Evolutionary conservation across 1,140 invertebrate genomes (phyloP).

Genomic region (Coelopa frigida): DNA sequence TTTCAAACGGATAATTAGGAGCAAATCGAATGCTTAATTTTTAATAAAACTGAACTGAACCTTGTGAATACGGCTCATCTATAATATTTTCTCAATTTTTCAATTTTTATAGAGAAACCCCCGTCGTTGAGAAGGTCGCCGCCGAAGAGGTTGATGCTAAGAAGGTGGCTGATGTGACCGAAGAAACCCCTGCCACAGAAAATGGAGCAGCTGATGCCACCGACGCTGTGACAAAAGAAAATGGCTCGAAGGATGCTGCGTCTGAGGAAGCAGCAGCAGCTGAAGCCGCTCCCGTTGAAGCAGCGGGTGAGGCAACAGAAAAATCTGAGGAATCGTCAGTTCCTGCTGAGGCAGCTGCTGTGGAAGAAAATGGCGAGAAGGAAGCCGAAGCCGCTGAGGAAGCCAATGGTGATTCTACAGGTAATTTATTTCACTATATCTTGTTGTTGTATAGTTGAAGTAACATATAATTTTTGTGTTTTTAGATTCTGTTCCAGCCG

Average conservation of each 20-base stretch:
- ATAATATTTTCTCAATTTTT: background rate
- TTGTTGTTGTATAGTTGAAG: background rate
- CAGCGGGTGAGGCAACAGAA: constrained; percentile 18
- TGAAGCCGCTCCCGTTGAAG: constrained; percentile 28
- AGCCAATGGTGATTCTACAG: constrained; percentile 41
- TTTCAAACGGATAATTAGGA: constrained; percentile 1
- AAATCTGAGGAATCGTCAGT: constrained; percentile 17
- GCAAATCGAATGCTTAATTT: background rate
- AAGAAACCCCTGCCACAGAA: constrained; percentile 26
- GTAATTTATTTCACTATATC: constrained; percentile 13
- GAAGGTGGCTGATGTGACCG: constrained; percentile 23
- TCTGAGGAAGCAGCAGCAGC: constrained; percentile 23
- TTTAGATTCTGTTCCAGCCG: constrained; percentile 31
- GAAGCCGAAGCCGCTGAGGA: constrained; percentile 3
- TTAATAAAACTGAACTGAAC: background rate
- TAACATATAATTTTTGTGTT: constrained; percentile 1
- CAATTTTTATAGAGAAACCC: constrained; percentile 29
- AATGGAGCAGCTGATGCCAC: constrained; percentile 16
- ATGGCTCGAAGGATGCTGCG: constrained; percentile 31
- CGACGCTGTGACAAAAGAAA: constrained; percentile 7
- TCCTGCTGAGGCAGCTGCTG: constrained; percentile 25
- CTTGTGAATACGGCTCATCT: background rate
- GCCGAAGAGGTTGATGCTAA: constrained; percentile 40
- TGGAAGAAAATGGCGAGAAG: constrained; percentile 22
- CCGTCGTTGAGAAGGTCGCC: constrained; percentile 41